Percentiles rank a stretch among this genome's conserved stretches.
phyloP scores from a whole-genome alignment of 1,140 invertebrate species.

The Drosophila nannoptera region DNA sequence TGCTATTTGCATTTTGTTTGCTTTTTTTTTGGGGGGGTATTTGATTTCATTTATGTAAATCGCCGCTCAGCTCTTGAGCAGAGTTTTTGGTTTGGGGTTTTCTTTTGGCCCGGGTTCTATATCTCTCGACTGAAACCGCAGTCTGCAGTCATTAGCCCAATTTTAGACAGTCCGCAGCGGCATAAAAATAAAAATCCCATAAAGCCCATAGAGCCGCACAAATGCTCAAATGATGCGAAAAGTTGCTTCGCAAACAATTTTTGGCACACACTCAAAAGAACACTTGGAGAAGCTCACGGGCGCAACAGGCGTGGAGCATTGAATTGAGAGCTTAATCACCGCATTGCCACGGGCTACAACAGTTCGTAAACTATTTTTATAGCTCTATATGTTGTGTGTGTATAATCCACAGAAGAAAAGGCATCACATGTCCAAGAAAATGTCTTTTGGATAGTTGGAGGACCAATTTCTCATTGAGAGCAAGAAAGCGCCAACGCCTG shows the following conservation, averaged over 20 bases:
- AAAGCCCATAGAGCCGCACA: constrained; percentile 36
- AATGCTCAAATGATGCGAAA: constrained; percentile 36
- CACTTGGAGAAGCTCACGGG: constrained; percentile 25
- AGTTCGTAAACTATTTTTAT: neutral
- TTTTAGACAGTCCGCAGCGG: constrained; percentile 37
- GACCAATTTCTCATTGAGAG: too few species aligned
- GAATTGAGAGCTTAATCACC: constrained; percentile 27
- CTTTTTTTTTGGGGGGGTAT: constrained; percentile 21
- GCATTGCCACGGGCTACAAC: neutral
- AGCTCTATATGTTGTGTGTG: too few species aligned
- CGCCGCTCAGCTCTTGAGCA: constrained; percentile 14
- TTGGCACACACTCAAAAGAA: constrained; percentile 54
- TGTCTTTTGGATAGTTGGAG: too few species aligned
- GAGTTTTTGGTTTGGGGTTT: constrained; percentile 16
- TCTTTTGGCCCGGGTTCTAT: constrained; percentile 22
- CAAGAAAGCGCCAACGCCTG: too few species aligned
- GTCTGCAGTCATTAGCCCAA: constrained; percentile 66
- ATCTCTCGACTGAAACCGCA: constrained; percentile 36
- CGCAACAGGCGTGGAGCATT: constrained; percentile 16
- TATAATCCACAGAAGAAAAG: neutral
- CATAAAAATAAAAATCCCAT: constrained; percentile 39
- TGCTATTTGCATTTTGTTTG: constrained; percentile 29
- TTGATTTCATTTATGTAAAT: constrained; percentile 40
- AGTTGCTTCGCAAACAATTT: constrained; percentile 30
- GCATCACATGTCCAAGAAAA: too few species aligned